These are phyloP conservation scores for Harpegnathos saltator DNA, from an alignment of 1,140 invertebrate species.

Conservation along the genomic window DNA sequence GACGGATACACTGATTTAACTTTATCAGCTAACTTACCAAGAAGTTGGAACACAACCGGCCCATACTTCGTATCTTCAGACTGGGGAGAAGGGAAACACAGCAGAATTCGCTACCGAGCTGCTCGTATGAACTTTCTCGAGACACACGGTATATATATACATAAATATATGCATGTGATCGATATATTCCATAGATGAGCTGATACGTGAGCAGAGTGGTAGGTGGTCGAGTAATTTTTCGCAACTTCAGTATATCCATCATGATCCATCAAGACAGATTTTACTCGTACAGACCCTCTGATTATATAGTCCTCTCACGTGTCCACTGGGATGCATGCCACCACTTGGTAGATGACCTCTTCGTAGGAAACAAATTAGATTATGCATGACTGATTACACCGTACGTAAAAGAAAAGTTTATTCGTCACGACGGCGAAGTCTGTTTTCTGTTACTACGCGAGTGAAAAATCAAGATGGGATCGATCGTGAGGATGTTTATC, in stretches of 20 bases:
- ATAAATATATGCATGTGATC: slow-evolving; percentile 30
- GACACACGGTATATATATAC: no score
- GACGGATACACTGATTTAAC: no score
- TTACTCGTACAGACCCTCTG: background rate
- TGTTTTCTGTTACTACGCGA: no score
- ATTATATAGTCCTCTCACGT: slow-evolving; percentile 13
- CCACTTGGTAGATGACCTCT: background rate
- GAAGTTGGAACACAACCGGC: no score
- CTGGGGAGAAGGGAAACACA: no score
- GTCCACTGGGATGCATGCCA: slow-evolving; percentile 31
- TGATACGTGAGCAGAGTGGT: background rate
- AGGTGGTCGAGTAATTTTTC: slow-evolving; percentile 23
- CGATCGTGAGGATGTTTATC: no score
- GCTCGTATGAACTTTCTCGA: no score
- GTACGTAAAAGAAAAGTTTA: slow-evolving; percentile 11
- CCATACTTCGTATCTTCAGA: no score
- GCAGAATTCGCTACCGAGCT: no score
- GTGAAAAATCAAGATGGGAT: no score
- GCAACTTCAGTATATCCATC: slow-evolving; percentile 14
- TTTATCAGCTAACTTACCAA: no score
- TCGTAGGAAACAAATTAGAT: slow-evolving; percentile 23
- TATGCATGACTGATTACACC: background rate
- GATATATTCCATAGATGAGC: background rate
- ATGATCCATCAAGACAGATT: slow-evolving; percentile 13
- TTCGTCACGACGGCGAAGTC: background rate